A percentile compares a stretch with the other conserved stretches of the same genome.
Conservation (phyloP, 2,113 vertebrate species). For the Cebidichthys violaceus region DNA sequence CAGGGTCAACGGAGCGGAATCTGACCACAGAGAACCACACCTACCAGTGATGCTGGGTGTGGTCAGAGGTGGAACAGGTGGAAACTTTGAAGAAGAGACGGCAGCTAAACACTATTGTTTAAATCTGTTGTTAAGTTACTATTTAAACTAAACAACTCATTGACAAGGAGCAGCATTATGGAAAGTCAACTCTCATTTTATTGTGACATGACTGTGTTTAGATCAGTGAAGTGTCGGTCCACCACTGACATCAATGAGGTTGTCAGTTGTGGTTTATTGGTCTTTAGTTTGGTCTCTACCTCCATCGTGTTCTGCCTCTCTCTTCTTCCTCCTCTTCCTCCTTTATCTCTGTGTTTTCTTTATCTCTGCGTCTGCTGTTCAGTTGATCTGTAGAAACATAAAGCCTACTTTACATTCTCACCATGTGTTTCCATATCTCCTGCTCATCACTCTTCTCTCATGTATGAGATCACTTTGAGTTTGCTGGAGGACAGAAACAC, state of each 20-base stretch:
- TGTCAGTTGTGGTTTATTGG: not conserved
- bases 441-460: not conserved
- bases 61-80: no score
- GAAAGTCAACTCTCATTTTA: no score
- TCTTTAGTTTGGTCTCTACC: not conserved
- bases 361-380: not conserved
- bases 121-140: no score
- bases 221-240: no score
- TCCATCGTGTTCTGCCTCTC: not conserved
- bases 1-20: not conserved
- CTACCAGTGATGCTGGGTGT: not conserved
- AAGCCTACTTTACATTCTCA: not conserved
- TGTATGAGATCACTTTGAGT: not conserved
- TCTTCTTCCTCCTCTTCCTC: not conserved
- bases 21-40: not conserved
- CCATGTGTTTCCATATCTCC: not conserved
- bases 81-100: no score
- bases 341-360: not conserved
- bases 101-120: no score
- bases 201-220: no score
- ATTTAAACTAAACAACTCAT: no score
- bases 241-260: no score
- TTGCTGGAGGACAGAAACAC: constrained; percentile 27
- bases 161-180: no score
- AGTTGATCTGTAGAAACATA: not conserved